A percentile compares a stretch with the other conserved stretches of the same genome.
These are phyloP conservation scores for Microctenopoma stevenorrisi DNA, from an alignment of 2,797 vertebrate genomes.

Conservation along the genomic window DNA sequence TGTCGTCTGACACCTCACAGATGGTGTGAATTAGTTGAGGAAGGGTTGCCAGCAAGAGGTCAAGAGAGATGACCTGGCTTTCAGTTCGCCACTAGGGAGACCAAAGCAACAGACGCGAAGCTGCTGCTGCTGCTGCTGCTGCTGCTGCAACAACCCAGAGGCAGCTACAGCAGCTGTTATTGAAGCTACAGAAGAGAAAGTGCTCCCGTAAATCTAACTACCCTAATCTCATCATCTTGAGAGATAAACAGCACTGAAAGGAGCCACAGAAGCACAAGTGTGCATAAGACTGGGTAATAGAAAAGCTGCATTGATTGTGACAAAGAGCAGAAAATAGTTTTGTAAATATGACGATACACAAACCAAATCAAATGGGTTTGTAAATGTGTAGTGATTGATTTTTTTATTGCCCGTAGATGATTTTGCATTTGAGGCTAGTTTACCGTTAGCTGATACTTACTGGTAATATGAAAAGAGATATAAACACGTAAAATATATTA, in stretches of 20 bases:
- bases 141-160: conserved; percentile 48
- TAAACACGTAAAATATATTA: conserved; percentile 34
- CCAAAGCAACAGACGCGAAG: conserved; percentile 51
- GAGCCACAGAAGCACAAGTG: conserved; percentile 55
- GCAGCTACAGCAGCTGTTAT: conserved; percentile 57
- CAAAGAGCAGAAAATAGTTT: conserved; percentile 63
- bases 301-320: conserved; percentile 78
- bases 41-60: conserved; percentile 71
- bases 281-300: conserved; percentile 45
- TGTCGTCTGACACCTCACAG: conserved; percentile 77
- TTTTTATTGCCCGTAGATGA: conserved; percentile 51
- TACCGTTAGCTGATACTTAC: conserved; percentile 55
- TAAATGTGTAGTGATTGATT: conserved; percentile 80
- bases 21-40: conserved; percentile 79
- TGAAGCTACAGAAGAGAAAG: conserved; percentile 60
- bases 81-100: conserved; percentile 72
- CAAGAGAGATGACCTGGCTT: conserved; percentile 76
- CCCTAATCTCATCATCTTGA: conserved; percentile 71
- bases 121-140: conserved; percentile 38
- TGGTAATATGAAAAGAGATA: conserved; percentile 57
- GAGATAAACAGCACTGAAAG: conserved; percentile 60
- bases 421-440: conserved; percentile 59
- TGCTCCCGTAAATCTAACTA: conserved; percentile 50
- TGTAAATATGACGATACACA: conserved; percentile 63
- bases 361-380: conserved; percentile 71